Conservation (phyloP, 2,888 invertebrate species). For the Apomyelois bistriatella region DNA sequence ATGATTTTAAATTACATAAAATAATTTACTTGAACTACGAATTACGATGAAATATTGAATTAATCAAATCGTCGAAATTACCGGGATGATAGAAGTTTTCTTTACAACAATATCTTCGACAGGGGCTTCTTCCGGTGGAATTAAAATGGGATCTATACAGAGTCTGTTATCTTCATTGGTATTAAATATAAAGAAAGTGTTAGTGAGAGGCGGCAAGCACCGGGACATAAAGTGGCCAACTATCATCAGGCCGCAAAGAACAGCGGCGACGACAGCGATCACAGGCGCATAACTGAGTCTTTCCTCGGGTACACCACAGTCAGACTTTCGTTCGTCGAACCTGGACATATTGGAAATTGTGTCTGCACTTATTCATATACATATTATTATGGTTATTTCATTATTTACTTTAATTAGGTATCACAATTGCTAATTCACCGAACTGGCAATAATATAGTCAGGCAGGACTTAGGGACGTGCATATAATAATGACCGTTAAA, state of each 20-base stretch:
- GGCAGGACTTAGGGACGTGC: no score
- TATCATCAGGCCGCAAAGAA: constrained; percentile 45
- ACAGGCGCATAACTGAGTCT: constrained; percentile 45
- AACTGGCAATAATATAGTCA: no score
- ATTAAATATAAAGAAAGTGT: constrained; percentile 68
- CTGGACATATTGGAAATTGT: constrained; percentile 24
- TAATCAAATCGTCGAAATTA: constrained; percentile 21
- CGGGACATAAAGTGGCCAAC: constrained; percentile 47
- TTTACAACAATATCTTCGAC: constrained; percentile 30
- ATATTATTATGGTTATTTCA: no score
- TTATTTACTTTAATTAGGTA: no score
- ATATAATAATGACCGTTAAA: no score
- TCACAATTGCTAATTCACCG: no score
- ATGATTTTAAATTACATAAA: no score
- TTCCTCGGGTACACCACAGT: constrained; percentile 45
- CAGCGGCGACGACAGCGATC: constrained; percentile 40
- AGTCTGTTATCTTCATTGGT: constrained; percentile 68
- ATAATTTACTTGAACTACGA: no score
- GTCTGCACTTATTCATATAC: no score
- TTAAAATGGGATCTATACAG: constrained; percentile 44
- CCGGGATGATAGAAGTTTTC: constrained; percentile 51
- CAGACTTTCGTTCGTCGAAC: constrained; percentile 52
- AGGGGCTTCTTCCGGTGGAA: constrained; percentile 23
- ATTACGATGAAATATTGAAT: no score
- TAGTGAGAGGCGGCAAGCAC: constrained; percentile 51